Evolutionary conservation across 1,140 invertebrate species (phyloP), one percentile per base, ranked within the genome.

Genomic region (Caligus rogercresseyi): DNA sequence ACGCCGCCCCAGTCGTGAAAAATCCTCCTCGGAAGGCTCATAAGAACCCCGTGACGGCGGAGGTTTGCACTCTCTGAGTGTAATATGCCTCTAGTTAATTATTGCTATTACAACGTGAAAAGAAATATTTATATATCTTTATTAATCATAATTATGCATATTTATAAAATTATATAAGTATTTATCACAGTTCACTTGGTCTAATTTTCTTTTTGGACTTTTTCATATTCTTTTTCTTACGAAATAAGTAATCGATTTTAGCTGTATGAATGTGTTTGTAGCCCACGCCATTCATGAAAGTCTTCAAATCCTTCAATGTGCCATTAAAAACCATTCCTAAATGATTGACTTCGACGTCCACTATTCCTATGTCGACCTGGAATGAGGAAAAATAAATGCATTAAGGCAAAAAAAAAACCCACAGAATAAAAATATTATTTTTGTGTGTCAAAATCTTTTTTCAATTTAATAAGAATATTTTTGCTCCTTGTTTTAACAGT

Each of bases 251-350:
- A 43, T 43, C 31, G n/a, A 43, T 43, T n/a, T n/a, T n/a, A 11
- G 31, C 31, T n/a, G 31, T 43, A 11, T 43, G 7, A 43, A 43
- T 43, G n/a, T 43, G 31, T 60, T 26, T 43, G n/a, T 60, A 60
- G 14, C 57, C 57, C 7, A 24, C 18, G 7, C 18, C 18, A 16
- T 43, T 25, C 57, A 60, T 26, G 21, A n/a, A 60, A 2, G 16
- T n/a, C 57, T 15, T 60, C 26, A 60, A 60, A 26, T 2, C 57
- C 2, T 23, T n/a, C 1, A 2, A 16, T 1, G 23, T 15, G 1
- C 57, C 57, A n/a, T 25, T 18, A n/a, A 60, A 60, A 51, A 60
- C 26, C 16, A 31, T 43, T 43, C 57, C 57, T 16, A 60, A 15
- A 19, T 60, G 57, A 31, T 60, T 60, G 20, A 60, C 26, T 60